These are phyloP conservation scores for Natator depressus DNA, from an alignment of 2,113 vertebrate genomes.

Conservation along the genomic window DNA sequence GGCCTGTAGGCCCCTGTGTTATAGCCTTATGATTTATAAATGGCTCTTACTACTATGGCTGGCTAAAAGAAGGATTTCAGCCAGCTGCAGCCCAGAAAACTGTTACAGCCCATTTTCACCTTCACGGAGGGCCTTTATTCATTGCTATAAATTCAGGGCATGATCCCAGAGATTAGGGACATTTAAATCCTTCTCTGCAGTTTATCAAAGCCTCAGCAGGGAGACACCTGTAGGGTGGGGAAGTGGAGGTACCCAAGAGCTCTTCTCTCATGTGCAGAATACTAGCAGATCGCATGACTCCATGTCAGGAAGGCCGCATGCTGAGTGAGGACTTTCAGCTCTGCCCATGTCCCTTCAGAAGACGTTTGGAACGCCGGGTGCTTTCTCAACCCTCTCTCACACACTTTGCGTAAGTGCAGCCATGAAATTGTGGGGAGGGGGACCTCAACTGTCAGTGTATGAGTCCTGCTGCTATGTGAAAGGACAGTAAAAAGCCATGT, in stretches of 20 bases:
- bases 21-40: too few relatives aligned
- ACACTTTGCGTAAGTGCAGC: not conserved
- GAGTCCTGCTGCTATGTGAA: not conserved
- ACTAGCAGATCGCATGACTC: not conserved
- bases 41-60: too few relatives aligned
- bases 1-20: too few relatives aligned
- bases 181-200: not conserved
- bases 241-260: not conserved
- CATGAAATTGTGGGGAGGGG: not conserved
- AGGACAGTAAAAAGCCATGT: too few relatives aligned
- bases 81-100: conserved; percentile 2
- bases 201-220: not conserved
- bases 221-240: not conserved
- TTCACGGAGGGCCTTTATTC: conserved; percentile 10
- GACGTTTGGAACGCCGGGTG: not conserved
- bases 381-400: not conserved
- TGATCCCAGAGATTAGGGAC: rapidly evolving
- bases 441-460: rapidly evolving
- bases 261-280: not conserved
- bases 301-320: rapidly evolving
- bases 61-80: not conserved
- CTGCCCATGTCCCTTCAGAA: not conserved
- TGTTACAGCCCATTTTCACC: not conserved
- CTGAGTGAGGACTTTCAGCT: not conserved
- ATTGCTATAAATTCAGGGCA: not conserved